Conservation (phyloP, 2,113 vertebrate species). For the Clarias magur region DNA sequence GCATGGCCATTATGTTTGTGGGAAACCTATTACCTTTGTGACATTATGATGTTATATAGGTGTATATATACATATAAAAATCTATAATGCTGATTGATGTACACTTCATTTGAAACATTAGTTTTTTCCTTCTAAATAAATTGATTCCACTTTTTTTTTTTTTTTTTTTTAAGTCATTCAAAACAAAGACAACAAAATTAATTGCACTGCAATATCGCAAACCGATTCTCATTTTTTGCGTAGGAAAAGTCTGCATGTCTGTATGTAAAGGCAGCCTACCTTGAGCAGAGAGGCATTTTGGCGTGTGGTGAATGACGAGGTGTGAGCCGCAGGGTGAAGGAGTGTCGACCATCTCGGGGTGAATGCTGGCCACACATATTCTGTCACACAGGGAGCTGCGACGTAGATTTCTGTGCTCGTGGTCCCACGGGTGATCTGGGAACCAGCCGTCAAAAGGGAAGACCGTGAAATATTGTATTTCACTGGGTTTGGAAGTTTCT, state of each 20-base stretch:
- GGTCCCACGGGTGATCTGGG: slow-evolving; percentile 63
- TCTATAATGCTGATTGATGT: too few species aligned
- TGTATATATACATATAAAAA: too few species aligned
- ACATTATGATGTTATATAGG: too few species aligned
- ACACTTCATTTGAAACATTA: background rate
- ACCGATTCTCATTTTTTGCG: background rate
- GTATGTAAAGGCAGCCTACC: slow-evolving; percentile 12
- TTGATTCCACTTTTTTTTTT: background rate
- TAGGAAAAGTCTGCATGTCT: background rate
- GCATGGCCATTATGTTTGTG: too few species aligned
- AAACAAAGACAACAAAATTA: background rate
- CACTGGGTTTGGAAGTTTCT: slow-evolving; percentile 16
- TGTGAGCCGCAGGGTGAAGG: slow-evolving; percentile 62
- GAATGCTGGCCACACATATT: slow-evolving; percentile 60
- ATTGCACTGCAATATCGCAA: background rate
- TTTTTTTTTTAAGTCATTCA: background rate
- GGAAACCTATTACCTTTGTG: too few species aligned
- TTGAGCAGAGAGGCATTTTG: slow-evolving; percentile 61
- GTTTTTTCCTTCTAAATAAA: background rate
- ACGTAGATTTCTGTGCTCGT: slow-evolving; percentile 54
- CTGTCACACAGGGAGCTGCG: slow-evolving; percentile 69
- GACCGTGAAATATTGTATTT: background rate
- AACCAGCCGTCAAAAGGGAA: background rate
- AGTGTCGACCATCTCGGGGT: slow-evolving; percentile 61
- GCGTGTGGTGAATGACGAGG: slow-evolving; percentile 55